These are phyloP conservation scores for Hiodon alosoides DNA, from an alignment of 2,113 vertebrate genomes.

Conservation along the genomic window DNA sequence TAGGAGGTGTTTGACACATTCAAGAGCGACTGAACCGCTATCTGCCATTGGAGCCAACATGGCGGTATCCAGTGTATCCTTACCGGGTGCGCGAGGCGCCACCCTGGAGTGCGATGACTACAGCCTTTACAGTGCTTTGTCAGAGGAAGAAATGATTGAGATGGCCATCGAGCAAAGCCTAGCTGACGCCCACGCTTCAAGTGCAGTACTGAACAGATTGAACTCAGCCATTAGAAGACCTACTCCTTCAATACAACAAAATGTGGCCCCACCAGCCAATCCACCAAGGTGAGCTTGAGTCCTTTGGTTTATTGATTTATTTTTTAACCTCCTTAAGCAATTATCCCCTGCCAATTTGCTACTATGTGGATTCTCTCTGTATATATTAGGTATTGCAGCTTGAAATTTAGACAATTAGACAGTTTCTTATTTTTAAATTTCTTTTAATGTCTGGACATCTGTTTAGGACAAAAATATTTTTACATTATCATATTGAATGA, in stretches of 20 bases:
- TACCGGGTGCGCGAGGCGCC: constrained; percentile 19
- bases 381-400: background rate
- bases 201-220: background rate
- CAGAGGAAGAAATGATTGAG: constrained; percentile 82
- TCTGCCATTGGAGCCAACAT: constrained; percentile 33
- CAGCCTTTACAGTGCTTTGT: constrained; percentile 78
- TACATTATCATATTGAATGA: no score
- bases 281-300: constrained; percentile 11
- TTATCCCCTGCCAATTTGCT: no score
- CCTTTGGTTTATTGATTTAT: no score
- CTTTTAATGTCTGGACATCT: background rate
- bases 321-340: no score
- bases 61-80: constrained; percentile 35
- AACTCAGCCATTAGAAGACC: background rate
- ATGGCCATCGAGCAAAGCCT: constrained; percentile 87
- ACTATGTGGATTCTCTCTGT: no score
- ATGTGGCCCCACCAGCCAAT: constrained; percentile 14
- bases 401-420: background rate
- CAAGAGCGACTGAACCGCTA: background rate
- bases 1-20: background rate
- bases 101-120: constrained; percentile 72
- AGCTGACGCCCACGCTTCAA: constrained; percentile 44
- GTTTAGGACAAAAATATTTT: no score
- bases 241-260: background rate
- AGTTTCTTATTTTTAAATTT: background rate